Evolutionary conservation across 2,888 invertebrate species (phyloP).

Genomic region (Norana najaformis): DNA sequence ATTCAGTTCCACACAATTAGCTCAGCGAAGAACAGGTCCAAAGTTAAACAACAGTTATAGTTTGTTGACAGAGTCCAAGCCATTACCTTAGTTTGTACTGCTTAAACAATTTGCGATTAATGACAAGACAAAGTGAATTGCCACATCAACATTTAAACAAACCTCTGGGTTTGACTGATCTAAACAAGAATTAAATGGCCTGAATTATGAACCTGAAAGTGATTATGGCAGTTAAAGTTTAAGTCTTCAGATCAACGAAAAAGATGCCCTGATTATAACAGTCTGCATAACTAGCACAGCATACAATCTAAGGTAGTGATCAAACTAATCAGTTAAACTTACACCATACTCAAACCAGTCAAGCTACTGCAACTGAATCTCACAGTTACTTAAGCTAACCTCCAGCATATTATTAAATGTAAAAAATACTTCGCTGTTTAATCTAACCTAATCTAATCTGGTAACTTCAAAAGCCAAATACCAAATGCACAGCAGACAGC

Average conservation of each 20-base stretch:
- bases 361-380: neutral
- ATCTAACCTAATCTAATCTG: neutral
- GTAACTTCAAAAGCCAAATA: neutral
- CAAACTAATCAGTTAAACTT: neutral
- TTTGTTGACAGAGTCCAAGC: neutral
- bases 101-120: neutral
- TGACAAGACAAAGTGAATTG: neutral
- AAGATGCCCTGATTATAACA: too few species aligned
- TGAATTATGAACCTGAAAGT: too few species aligned
- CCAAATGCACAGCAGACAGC: too few species aligned
- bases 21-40: neutral
- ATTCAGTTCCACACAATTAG: neutral
- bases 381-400: neutral
- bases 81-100: neutral
- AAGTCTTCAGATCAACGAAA: too few species aligned
- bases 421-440: neutral
- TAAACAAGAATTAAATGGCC: too few species aligned
- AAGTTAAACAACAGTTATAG: neutral
- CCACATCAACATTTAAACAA: neutral
- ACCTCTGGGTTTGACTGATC: neutral
- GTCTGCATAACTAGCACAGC: neutral
- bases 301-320: neutral
- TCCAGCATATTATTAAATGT: neutral
- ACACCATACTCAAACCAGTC: too few species aligned
- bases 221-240: too few species aligned